phyloP scores from a whole-genome alignment of 2,888 invertebrate genomes.

The Anticlea derivata region DNA sequence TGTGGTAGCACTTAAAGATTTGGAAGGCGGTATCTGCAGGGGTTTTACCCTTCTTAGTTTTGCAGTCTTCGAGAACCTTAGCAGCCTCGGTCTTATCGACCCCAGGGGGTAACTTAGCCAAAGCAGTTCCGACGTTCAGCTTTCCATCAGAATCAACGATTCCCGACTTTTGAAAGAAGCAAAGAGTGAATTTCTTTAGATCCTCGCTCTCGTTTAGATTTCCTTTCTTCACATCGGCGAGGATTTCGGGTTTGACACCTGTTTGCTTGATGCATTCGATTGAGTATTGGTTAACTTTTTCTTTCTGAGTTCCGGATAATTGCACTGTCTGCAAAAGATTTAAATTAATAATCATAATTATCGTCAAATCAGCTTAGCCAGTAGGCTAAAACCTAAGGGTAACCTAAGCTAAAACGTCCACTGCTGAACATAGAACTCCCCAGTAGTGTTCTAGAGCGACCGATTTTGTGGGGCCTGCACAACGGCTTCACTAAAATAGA shows the following conservation, averaged over 20 bases:
- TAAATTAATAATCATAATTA: not conserved
- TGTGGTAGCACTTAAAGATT: constrained; percentile 72
- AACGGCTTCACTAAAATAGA: too few species aligned
- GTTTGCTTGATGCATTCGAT: constrained; percentile 64
- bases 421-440: too few species aligned
- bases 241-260: constrained; percentile 59
- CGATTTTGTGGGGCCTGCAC: too few species aligned
- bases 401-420: too few species aligned
- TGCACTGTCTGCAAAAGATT: constrained; percentile 54
- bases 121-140: constrained; percentile 66
- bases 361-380: too few species aligned
- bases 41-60: constrained; percentile 61
- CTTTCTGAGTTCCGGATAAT: constrained; percentile 56
- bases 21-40: constrained; percentile 67
- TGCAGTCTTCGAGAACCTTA: constrained; percentile 68
- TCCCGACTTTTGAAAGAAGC: constrained; percentile 73
- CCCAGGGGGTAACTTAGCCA: constrained; percentile 65
- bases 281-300: constrained; percentile 52
- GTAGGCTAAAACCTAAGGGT: too few species aligned
- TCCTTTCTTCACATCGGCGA: constrained; percentile 69
- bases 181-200: constrained; percentile 71
- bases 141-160: constrained; percentile 61
- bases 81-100: constrained; percentile 61
- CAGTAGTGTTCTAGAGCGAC: too few species aligned
- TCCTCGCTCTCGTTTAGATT: constrained; percentile 64